These are phyloP conservation scores for Sebastolobus altivelis DNA, from an alignment of 2,797 vertebrate species.

Conservation along the genomic window DNA sequence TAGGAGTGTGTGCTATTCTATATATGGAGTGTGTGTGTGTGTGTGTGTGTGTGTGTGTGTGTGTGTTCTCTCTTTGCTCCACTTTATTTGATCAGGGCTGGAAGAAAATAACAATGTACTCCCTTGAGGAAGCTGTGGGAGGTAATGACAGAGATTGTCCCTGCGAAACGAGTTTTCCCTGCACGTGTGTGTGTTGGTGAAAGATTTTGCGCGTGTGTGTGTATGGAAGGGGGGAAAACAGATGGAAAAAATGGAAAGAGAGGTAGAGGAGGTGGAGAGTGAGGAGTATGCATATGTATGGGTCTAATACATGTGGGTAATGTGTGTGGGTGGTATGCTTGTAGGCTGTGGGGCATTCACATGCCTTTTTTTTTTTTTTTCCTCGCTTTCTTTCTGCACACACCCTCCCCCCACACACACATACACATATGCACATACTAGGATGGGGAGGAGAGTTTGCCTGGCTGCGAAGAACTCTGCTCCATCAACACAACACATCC, in stretches of 20 bases:
- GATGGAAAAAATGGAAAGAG: constrained; percentile 18
- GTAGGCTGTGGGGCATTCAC: constrained; percentile 67
- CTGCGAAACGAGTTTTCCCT: constrained; percentile 59
- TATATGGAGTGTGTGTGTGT: constrained; percentile 26
- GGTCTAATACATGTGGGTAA: constrained; percentile 70
- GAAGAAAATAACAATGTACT: constrained; percentile 75
- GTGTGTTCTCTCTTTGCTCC: constrained; percentile 38
- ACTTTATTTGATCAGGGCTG: constrained; percentile 75
- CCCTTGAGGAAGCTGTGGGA: constrained; percentile 72
- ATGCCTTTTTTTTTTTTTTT: constrained; percentile 21
- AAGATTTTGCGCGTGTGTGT: neutral
- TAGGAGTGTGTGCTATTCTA: constrained; percentile 33
- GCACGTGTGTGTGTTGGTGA: neutral
- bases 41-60: constrained; percentile 30
- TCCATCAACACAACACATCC: constrained; percentile 81
- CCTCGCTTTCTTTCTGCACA: constrained; percentile 25
- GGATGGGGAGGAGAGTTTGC: constrained; percentile 75
- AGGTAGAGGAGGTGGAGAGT: constrained; percentile 26
- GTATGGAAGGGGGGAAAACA: constrained; percentile 21
- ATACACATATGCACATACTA: neutral
- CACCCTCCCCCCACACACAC: constrained; percentile 11
- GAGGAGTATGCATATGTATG: constrained; percentile 75
- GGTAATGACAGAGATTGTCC: constrained; percentile 77
- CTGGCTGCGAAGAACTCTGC: constrained; percentile 67
- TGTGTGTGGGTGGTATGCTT: constrained; percentile 73